Conservation (phyloP, 1,140 invertebrate genomes). For the Elysia chlorotica region DNA sequence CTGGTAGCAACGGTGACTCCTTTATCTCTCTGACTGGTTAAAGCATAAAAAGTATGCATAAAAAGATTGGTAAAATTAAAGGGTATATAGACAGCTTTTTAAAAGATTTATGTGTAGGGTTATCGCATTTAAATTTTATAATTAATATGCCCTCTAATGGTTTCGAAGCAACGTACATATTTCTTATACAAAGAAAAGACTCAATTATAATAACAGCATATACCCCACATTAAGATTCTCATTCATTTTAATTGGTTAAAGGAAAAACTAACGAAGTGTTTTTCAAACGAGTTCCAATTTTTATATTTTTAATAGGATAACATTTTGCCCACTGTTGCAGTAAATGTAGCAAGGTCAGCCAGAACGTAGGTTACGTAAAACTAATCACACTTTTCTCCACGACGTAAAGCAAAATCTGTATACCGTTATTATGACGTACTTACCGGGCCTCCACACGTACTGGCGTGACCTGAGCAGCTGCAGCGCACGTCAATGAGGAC, state of each 20-base stretch:
- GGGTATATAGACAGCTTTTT: too few species aligned
- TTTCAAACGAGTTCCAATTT: neutral
- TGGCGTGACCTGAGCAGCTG: constrained; percentile 8
- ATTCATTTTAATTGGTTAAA: neutral
- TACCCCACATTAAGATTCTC: neutral
- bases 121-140: too few species aligned
- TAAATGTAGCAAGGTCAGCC: neutral
- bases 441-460: constrained; percentile 11
- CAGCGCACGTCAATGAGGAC: neutral
- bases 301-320: neutral
- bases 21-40: too few species aligned
- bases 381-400: neutral
- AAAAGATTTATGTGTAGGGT: too few species aligned
- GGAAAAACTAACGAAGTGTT: neutral
- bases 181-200: too few species aligned
- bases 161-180: too few species aligned
- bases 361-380: neutral
- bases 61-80: too few species aligned
- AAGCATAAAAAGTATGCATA: too few species aligned
- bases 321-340: neutral
- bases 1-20: too few species aligned
- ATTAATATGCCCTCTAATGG: too few species aligned
- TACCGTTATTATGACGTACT: neutral
- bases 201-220: too few species aligned
- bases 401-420: neutral